phyloP scores from a whole-genome alignment of 2,888 invertebrate species.

The Drosophila borborema region DNA sequence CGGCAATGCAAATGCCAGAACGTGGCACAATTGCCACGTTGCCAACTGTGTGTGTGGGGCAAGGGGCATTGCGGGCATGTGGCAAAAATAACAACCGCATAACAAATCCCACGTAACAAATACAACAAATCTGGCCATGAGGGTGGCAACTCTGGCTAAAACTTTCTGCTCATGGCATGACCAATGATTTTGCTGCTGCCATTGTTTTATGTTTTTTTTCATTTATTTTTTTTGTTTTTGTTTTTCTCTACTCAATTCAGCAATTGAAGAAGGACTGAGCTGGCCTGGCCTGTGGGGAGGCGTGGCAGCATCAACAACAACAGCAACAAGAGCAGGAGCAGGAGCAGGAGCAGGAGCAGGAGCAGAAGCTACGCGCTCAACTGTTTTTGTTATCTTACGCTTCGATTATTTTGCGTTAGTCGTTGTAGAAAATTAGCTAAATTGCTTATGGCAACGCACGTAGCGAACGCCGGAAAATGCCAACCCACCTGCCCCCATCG shows the following conservation, averaged over 20 bases:
- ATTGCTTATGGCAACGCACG: slow-evolving; percentile 82
- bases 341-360: slow-evolving; percentile 1
- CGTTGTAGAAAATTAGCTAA: slow-evolving; percentile 76
- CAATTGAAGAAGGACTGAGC: not conserved
- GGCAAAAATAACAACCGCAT: slow-evolving; percentile 29
- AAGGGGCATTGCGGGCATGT: not conserved
- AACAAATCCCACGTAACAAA: slow-evolving; percentile 31
- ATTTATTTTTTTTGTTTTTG: not conserved
- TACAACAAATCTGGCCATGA: slow-evolving; percentile 29
- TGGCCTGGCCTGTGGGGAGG: not conserved
- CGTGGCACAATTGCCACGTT: slow-evolving; percentile 14
- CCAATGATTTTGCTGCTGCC: slow-evolving; percentile 28
- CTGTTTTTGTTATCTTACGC: slow-evolving; percentile 67
- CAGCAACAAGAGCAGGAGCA: slow-evolving; percentile 13
- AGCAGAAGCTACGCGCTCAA: slow-evolving; percentile 27
- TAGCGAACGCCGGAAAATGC: slow-evolving; percentile 55
- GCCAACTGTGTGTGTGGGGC: not conserved
- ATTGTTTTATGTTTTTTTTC: not conserved
- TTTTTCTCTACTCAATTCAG: not conserved
- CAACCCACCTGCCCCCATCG: not conserved
- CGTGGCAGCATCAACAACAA: not conserved
- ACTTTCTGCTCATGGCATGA: slow-evolving; percentile 28
- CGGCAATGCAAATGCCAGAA: slow-evolving; percentile 24
- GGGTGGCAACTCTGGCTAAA: slow-evolving; percentile 13
- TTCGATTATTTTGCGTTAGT: slow-evolving; percentile 72